Conservation (phyloP, 2,113 vertebrate species). For the Pelecanoides urinatrix region DNA sequence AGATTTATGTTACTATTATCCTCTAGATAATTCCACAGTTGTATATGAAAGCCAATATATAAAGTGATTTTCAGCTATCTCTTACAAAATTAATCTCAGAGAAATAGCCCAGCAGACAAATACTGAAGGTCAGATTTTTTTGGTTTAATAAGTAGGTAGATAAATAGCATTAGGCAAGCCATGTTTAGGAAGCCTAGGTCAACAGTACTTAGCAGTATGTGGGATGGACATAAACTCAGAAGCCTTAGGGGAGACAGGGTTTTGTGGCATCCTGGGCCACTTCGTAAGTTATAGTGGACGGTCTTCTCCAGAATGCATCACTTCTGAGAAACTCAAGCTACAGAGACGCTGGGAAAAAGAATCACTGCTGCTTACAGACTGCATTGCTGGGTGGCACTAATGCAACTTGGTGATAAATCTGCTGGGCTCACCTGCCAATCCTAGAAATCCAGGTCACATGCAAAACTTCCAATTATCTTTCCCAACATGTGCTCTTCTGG, state of each 20-base stretch:
- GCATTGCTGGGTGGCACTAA: background rate
- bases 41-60: conserved; percentile 16
- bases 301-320: background rate
- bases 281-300: background rate
- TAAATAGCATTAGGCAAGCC: background rate
- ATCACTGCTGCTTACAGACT: background rate
- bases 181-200: background rate
- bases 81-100: conserved; percentile 9
- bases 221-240: background rate
- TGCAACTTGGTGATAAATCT: background rate
- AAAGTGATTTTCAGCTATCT: conserved; percentile 17
- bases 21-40: conserved; percentile 8
- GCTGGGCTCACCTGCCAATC: background rate
- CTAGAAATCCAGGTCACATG: background rate
- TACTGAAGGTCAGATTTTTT: background rate
- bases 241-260: background rate
- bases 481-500: background rate
- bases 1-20: conserved; percentile 43
- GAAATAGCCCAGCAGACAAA: background rate
- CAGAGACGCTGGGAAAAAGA: background rate
- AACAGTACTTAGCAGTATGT: background rate
- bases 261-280: background rate
- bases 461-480: background rate
- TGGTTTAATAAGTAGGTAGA: background rate
- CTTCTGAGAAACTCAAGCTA: background rate